Conservation (phyloP, 2,888 invertebrate species). For the Quadroppia sp. region DNA sequence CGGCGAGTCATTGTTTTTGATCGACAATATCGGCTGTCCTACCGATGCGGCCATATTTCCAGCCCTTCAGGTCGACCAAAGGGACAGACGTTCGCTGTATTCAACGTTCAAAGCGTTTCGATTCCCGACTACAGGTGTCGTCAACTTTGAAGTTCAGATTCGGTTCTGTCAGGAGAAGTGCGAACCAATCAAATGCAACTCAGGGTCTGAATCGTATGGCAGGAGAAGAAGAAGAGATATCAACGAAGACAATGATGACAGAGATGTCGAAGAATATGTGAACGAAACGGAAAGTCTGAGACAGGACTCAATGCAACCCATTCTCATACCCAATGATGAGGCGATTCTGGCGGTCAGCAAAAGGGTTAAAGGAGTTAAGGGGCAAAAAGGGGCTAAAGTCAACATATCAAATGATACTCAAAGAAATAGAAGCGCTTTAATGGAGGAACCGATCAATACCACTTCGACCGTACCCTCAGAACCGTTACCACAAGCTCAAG, state of each 20-base stretch:
- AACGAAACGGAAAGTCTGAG: conserved; percentile 11
- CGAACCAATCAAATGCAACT: conserved; percentile 52
- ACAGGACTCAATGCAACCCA: conserved; percentile 9
- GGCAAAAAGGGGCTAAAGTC: not conserved
- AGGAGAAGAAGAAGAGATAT: conserved; percentile 26
- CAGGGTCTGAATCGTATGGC: conserved; percentile 35
- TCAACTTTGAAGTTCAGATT: conserved; percentile 56
- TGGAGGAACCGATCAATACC: not conserved
- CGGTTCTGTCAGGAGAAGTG: conserved; percentile 56
- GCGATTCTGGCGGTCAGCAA: conserved; percentile 18
- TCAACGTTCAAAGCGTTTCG: conserved; percentile 56
- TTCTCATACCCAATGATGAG: conserved; percentile 32
- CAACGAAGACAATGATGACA: conserved; percentile 15
- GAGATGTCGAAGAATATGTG: not conserved
- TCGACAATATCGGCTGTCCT: conserved; percentile 56
- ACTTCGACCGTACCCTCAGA: not conserved
- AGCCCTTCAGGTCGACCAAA: conserved; percentile 52
- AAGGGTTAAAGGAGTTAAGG: not conserved
- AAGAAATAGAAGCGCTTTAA: conserved; percentile 16
- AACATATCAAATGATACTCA: not conserved
- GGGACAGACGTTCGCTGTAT: conserved; percentile 52
- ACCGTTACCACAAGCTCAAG: not conserved
- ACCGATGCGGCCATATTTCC: conserved; percentile 56
- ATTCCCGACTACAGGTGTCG: conserved; percentile 55
- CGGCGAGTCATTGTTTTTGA: conserved; percentile 54